Percentiles rank a stretch among this genome's conserved stretches.
Conservation (phyloP, 2,113 vertebrate species). For the Cricetomys ansorgei region DNA sequence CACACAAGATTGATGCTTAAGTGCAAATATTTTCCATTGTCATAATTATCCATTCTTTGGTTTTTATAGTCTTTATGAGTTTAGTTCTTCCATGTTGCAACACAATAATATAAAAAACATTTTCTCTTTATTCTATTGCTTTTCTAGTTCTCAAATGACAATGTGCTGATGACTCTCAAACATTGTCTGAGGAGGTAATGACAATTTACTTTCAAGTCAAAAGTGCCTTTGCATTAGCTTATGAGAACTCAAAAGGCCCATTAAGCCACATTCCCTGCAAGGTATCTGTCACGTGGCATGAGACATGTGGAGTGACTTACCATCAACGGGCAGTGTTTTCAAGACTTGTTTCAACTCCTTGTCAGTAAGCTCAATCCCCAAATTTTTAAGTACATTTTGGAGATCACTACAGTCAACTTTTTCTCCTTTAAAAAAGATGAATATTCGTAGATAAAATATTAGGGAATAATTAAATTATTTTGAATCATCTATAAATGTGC, state of each 20-base stretch:
- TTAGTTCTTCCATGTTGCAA: background rate
- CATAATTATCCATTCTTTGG: background rate
- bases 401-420: conserved; percentile 38
- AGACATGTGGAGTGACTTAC: background rate
- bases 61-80: conserved; percentile 3
- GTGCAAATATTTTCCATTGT: conserved; percentile 6
- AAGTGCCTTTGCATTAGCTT: background rate
- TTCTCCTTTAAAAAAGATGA: conserved; percentile 62
- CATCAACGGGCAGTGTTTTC: conserved; percentile 23
- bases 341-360: conserved; percentile 14
- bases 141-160: background rate
- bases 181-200: background rate
- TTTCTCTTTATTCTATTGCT: background rate
- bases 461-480: conserved; percentile 34
- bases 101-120: background rate
- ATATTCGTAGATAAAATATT: conserved; percentile 12
- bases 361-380: conserved; percentile 51
- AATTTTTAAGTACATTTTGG: background rate
- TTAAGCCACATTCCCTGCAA: background rate
- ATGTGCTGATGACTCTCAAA: background rate
- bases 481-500: background rate
- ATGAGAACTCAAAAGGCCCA: background rate
- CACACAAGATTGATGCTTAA: background rate
- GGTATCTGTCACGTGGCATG: background rate
- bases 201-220: background rate